Evolutionary conservation across 2,797 vertebrate genomes (phyloP).

Genomic region (Odontamblyopus rebecca): DNA sequence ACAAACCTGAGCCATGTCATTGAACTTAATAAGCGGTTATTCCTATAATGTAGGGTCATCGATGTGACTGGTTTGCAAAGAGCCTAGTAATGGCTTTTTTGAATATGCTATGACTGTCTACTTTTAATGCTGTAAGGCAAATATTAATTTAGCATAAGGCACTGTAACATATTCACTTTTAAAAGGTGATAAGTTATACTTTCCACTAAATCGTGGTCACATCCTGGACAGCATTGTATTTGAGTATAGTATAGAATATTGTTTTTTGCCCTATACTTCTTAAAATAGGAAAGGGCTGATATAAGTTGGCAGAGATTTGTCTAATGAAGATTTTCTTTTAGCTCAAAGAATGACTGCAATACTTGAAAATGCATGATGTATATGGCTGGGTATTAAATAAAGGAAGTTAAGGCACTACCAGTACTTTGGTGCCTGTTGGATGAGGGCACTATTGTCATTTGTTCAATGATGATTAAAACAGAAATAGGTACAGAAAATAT

Average conservation of each 20-base stretch:
- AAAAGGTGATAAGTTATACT: neutral
- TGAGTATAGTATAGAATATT: no score
- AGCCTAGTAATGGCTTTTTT: conserved; percentile 21
- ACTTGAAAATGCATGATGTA: no score
- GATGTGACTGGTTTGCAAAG: conserved; percentile 20
- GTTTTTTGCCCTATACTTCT: no score
- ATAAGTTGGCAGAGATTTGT: no score
- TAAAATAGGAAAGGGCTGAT: no score
- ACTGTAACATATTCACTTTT: neutral
- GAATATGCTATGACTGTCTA: neutral
- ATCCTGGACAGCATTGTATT: neutral
- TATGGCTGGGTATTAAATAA: no score
- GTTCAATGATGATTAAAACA: no score
- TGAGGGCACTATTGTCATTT: no score
- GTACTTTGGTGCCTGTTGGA: no score
- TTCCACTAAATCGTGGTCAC: neutral
- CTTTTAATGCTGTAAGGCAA: conserved; percentile 10
- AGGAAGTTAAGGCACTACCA: no score
- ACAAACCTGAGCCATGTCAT: conserved; percentile 7
- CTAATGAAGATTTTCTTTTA: no score
- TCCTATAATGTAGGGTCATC: conserved; percentile 16
- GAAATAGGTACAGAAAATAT: neutral
- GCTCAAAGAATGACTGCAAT: no score
- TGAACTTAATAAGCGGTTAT: conserved; percentile 15
- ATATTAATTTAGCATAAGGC: conserved; percentile 14